A percentile compares a stretch with the other conserved stretches of the same genome.
Conservation (phyloP, 2,888 invertebrate genomes). For the Diarsia rubi region DNA sequence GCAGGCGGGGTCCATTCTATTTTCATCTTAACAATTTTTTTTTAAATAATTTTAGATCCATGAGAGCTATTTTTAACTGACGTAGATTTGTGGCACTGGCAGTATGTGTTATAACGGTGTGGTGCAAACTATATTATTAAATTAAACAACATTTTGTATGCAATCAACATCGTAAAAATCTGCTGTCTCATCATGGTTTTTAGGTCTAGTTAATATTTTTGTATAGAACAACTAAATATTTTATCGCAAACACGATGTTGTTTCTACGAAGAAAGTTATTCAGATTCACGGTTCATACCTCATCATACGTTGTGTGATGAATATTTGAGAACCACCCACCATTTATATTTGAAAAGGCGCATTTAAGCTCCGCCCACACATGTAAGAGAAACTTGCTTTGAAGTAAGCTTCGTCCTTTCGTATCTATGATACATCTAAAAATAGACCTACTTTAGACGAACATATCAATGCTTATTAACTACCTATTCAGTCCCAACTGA, state of each 20-base stretch:
- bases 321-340: background rate
- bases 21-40: too few relatives aligned
- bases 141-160: too few relatives aligned
- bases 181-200: too few relatives aligned
- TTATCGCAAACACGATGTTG: background rate
- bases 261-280: background rate
- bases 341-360: background rate
- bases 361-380: background rate
- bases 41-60: too few relatives aligned
- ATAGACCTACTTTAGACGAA: background rate
- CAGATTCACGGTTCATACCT: background rate
- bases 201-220: background rate
- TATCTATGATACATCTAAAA: background rate
- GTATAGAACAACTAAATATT: background rate
- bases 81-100: too few relatives aligned
- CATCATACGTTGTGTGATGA: background rate
- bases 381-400: background rate
- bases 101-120: too few relatives aligned
- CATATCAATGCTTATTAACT: constrained; percentile 16
- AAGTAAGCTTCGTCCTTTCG: background rate
- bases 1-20: too few relatives aligned
- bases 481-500: constrained; percentile 6
- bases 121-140: too few relatives aligned
- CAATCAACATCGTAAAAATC: too few relatives aligned
- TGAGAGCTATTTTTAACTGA: too few relatives aligned